Conservation (phyloP, 92 coral and sea anemone genomes). For the Zoanthus sansibaricus region DNA sequence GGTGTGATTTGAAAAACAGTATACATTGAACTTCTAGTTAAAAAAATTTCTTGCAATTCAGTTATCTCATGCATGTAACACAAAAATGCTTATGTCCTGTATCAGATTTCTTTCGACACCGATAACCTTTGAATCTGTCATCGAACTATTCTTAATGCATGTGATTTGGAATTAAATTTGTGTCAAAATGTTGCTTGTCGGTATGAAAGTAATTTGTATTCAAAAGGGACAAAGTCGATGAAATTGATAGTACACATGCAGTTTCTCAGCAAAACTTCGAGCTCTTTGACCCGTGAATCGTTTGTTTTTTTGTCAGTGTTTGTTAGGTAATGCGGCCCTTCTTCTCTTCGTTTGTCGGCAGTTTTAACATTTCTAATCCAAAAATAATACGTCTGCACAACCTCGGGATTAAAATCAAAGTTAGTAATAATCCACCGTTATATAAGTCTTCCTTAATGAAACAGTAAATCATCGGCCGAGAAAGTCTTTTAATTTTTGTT, state of each 20-base stretch:
- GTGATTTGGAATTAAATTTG: conserved; percentile 13
- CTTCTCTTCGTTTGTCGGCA: conserved; percentile 10
- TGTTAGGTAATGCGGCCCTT: neutral
- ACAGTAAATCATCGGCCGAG: neutral
- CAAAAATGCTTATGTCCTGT: neutral
- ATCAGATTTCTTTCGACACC: conserved; percentile 9
- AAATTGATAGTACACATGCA: neutral
- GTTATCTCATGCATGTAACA: neutral
- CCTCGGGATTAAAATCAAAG: neutral
- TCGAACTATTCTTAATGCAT: neutral
- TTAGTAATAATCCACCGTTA: conserved; percentile 8
- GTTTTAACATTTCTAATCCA: conserved; percentile 6
- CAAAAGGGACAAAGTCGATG: conserved; percentile 5
- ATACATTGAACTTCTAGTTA: neutral
- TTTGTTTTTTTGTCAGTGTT: neutral
- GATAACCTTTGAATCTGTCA: neutral
- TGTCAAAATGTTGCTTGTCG: conserved; percentile 19
- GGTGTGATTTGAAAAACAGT: neutral
- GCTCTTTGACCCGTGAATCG: conserved; percentile 1
- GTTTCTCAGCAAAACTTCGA: conserved; percentile 26
- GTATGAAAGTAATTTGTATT: conserved; percentile 11
- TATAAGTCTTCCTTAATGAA: conserved; percentile 4
- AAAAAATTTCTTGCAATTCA: neutral
- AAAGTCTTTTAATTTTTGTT: neutral
- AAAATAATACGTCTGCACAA: neutral